phyloP scores from a whole-genome alignment of 2,113 vertebrate species.

The Microcebus ravelobensis region DNA sequence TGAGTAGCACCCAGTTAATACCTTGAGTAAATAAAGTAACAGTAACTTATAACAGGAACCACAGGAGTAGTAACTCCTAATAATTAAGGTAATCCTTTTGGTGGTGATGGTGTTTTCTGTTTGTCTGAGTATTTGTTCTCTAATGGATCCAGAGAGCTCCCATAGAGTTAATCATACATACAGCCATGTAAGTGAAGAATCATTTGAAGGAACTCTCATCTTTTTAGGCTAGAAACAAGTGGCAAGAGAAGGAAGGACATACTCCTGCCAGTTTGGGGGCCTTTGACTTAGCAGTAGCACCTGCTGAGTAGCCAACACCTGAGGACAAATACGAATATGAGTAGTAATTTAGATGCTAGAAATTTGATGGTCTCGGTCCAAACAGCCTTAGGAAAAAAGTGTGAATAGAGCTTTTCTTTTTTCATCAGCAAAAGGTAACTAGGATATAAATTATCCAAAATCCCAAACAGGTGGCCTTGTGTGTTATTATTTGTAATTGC shows the following conservation, averaged over 20 bases:
- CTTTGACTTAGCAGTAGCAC: conserved; percentile 49
- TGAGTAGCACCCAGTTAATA: background rate
- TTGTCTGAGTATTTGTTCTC: conserved; percentile 57
- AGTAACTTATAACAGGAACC: conserved; percentile 51
- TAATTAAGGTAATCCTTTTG: conserved; percentile 69
- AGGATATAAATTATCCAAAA: background rate
- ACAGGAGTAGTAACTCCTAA: conserved; percentile 53
- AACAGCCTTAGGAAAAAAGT: background rate
- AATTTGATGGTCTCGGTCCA: background rate
- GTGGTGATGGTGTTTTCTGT: background rate
- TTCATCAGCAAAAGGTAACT: background rate
- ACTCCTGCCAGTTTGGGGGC: conserved; percentile 23
- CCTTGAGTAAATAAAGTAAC: conserved; percentile 29
- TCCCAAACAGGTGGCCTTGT: background rate
- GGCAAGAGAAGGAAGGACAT: background rate
- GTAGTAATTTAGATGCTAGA: background rate
- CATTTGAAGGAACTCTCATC: conserved; percentile 60
- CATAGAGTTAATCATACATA: conserved; percentile 81
- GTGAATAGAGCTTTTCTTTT: background rate
- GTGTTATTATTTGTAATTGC: background rate
- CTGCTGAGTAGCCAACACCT: conserved; percentile 46
- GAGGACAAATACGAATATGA: conserved; percentile 52
- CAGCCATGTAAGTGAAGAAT: conserved; percentile 71
- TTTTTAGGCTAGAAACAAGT: conserved; percentile 73
- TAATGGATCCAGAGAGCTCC: conserved; percentile 76